Evolutionary conservation across 2,888 invertebrate species (phyloP), one percentile per base, ranked within the genome.

Genomic region (Macrophya annulata): DNA sequence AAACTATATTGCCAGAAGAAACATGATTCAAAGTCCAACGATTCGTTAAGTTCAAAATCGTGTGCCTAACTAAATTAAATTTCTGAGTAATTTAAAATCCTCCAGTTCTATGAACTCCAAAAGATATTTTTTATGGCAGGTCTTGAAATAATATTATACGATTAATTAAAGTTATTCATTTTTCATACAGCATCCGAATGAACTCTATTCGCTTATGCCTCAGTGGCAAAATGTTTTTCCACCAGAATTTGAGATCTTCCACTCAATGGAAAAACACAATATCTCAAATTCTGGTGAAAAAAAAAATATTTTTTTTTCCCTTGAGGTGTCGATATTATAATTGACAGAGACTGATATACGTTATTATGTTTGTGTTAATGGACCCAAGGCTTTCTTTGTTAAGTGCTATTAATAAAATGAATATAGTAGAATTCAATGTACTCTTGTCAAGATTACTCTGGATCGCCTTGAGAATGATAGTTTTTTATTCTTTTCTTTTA

Each of bases 311-410:
- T 48, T 15, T 12, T 48, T 9, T 48, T 48, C 48, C n/a, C n/a
- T n/a, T 9, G 48, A 48, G 10, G n/a, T n/a, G 15, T 21, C 21
- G 8, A 72, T 72, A 21, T 72, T 72, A 21, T 72, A 72, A 72
- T 72, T 17, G 68, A 31, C 31, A 17, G 4, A 8, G 62, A 0
- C 10, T 68, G 68, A 68, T 31, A 68, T 37, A 37, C 37, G 55
- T 37, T 37, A 68, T 25, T 25, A 37, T 37, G 68, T 62, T 25
- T 25, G 25, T 62, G 10, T 21, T 12, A 62, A 25, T 25, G 10
- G 25, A 62, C 62, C 17, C 72, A 74, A 74, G 45, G 72, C 72
- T 74, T 74, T 74, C 72, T 74, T 74, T 74, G 72, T 74, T 45
- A 74, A 37, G 12, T 40, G 45, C 72, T 74, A 74, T 45, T 45